Base-by-base conservation (phyloP, 2,888 invertebrate genomes). In the Scrobipalpa atriplicella region DNA sequence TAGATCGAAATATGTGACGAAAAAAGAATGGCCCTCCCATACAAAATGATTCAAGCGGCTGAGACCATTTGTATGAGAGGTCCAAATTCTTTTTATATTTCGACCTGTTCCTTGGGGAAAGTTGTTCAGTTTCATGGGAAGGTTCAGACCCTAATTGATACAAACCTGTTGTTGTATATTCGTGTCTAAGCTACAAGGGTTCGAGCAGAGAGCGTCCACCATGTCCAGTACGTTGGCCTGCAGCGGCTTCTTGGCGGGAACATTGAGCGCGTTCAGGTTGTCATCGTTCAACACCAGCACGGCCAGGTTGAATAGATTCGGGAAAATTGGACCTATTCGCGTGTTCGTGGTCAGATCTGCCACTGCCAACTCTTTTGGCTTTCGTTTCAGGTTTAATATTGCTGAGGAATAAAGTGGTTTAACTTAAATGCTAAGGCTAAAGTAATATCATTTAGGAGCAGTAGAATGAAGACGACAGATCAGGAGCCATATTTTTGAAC, bases 231-330 rank as follows among this genome's bases (percentile, higher is more conserved):
- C 90, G 61, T 92, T 92, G 0, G 87, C 85, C 69, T 92, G 92
- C 51, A 92, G 69, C 0, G 92, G 92, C 67, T 89, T 90, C 80
- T 92, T 92, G 0, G 88, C 86, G 0, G 90, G 90, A 0, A 92
- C 92, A 62, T 92, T 91, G n/a, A 92, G 77, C 5, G 92, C 92
- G 10, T 90, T 92, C 64, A 84, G 83, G 29, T 92, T 92, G 69
- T 94, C 94, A 73, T 94, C 94, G 56, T 94, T 94, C 0, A 95
- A 78, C 1, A 94, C 90, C 52, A 94, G 76, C 21, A 94, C 94
- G 0, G 93, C 93, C 72, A 94, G 81, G 76, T 94, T 93, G 77
- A 94, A 94, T 62, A 94, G 90, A 82, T 94, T 94, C 13, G 94
- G 94, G 66, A 94, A 93, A 71, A 94, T 94, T 0, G 94, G 94